Evolutionary conservation across 1,140 invertebrate species (phyloP).

Genomic region (Callitettix versicolor): DNA sequence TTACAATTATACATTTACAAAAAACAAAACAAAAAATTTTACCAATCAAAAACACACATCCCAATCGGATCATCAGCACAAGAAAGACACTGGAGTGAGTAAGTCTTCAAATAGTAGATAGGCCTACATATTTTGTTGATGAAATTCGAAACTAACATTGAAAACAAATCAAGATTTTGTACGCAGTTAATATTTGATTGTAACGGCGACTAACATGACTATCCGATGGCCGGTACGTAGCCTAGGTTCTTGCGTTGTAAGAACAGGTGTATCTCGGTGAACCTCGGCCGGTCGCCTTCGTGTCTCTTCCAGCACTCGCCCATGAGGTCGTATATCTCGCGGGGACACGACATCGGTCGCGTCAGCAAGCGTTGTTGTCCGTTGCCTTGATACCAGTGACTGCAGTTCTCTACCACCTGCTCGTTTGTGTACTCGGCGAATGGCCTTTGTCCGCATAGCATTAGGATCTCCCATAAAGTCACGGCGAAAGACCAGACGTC

Average conservation of each 20-base stretch:
- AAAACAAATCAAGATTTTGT: conserved; percentile 11
- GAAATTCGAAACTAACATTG: conserved; percentile 1
- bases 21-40: conserved; percentile 8
- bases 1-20: no score
- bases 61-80: conserved; percentile 14
- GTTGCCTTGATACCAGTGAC: conserved; percentile 50
- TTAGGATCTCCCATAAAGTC: conserved; percentile 69
- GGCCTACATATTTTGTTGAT: conserved; percentile 21
- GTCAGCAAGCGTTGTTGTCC: conserved; percentile 33
- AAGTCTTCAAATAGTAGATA: conserved; percentile 24
- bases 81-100: conserved; percentile 27
- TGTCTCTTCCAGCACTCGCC: conserved; percentile 62
- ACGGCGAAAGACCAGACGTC: conserved; percentile 74
- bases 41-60: background rate
- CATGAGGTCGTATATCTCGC: conserved; percentile 64
- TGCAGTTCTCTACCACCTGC: conserved; percentile 64
- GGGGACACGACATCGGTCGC: conserved; percentile 48
- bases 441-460: conserved; percentile 56
- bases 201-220: background rate
- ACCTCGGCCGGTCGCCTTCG: conserved; percentile 52
- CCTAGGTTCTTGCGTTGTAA: conserved; percentile 56
- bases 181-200: conserved; percentile 1
- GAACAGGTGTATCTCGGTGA: conserved; percentile 63
- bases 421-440: conserved; percentile 62
- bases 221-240: conserved; percentile 24